Conservation (phyloP, 2,113 vertebrate genomes). For the Prochilodus magdalenae region DNA sequence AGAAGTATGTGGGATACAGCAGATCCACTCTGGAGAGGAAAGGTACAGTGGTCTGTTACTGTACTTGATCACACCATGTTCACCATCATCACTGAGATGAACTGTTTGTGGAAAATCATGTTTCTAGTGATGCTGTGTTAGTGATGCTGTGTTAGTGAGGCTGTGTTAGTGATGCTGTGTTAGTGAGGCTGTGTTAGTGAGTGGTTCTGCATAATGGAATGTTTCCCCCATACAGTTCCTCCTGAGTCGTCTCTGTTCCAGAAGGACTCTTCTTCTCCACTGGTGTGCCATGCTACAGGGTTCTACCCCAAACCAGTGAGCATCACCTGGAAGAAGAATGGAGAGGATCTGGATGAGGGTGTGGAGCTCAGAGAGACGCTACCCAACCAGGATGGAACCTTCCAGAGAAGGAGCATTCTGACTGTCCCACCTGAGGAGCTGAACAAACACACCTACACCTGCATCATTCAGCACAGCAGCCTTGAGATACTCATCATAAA, state of each 20-base stretch:
- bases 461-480: constrained; percentile 39
- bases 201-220: not conserved
- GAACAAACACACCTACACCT: not conserved
- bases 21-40: constrained; percentile 9
- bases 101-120: not conserved
- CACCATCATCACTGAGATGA: not conserved
- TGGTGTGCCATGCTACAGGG: constrained; percentile 18
- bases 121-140: too few relatives aligned
- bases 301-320: not conserved
- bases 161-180: too few relatives aligned
- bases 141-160: too few relatives aligned
- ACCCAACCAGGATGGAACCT: constrained; percentile 63
- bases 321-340: constrained; percentile 39
- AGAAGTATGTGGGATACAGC: not conserved
- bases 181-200: too few relatives aligned
- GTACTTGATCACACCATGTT: not conserved
- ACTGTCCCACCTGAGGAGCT: not conserved
- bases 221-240: not conserved
- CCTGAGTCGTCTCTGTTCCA: not conserved
- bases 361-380: constrained; percentile 57
- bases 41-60: constrained; percentile 11
- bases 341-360: constrained; percentile 47
- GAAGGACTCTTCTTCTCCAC: constrained; percentile 8
- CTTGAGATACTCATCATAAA: too few relatives aligned
- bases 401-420: constrained; percentile 58